Evolutionary conservation across 1,140 invertebrate genomes (phyloP).

Genomic region (Drosophila sulfurigaster): DNA sequence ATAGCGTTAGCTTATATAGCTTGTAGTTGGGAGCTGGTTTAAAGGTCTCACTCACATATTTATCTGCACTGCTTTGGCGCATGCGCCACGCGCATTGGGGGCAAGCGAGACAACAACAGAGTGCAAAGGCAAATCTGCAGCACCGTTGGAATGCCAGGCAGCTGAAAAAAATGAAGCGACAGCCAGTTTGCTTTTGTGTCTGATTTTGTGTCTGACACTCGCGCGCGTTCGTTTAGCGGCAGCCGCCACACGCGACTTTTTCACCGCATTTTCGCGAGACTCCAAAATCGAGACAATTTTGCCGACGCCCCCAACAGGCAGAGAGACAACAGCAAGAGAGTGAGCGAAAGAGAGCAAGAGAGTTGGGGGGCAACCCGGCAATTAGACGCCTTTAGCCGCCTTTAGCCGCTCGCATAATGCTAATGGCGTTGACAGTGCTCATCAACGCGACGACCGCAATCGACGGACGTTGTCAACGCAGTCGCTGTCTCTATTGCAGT

Average conservation of each 20-base stretch:
- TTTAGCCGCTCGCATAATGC: conserved; percentile 78
- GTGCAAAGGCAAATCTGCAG: conserved; percentile 19
- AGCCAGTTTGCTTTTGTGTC: conserved; percentile 52
- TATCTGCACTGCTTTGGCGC: conserved; percentile 73
- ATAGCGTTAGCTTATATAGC: neutral
- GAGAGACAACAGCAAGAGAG: conserved; percentile 12
- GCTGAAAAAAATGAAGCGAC: conserved; percentile 52
- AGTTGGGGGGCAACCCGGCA: conserved; percentile 32
- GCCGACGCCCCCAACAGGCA: conserved; percentile 56
- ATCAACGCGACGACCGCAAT: conserved; percentile 69
- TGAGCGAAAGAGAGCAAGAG: conserved; percentile 14
- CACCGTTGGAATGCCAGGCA: conserved; percentile 62
- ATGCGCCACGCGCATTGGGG: conserved; percentile 44
- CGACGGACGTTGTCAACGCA: conserved; percentile 35
- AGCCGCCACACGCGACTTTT: conserved; percentile 44
- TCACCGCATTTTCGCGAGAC: conserved; percentile 21
- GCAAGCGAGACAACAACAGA: conserved; percentile 53
- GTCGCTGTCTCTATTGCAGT: conserved; percentile 14
- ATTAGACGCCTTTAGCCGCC: conserved; percentile 82
- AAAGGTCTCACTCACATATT: conserved; percentile 11
- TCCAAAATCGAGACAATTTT: conserved; percentile 46
- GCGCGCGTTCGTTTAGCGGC: conserved; percentile 59
- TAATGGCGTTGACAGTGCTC: conserved; percentile 84
- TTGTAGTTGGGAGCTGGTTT: conserved; percentile 63
- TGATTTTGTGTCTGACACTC: conserved; percentile 61